Conservation (phyloP, 2,888 invertebrate genomes). For the Ennomos quercinarius region DNA sequence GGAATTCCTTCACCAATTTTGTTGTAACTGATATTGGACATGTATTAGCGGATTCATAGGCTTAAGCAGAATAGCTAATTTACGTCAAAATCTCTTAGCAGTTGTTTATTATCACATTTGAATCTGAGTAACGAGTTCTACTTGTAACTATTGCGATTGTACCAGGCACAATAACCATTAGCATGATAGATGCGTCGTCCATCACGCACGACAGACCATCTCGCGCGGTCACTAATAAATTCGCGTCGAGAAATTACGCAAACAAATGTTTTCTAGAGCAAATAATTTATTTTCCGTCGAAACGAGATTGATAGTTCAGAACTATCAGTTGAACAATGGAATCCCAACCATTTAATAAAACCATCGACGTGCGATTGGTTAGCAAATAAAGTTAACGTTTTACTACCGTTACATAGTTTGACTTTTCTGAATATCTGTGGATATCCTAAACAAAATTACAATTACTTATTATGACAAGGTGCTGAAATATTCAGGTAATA, state of each 20-base stretch:
- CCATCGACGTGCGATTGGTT: not conserved
- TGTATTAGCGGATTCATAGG: too few relatives aligned
- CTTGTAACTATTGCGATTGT: too few relatives aligned
- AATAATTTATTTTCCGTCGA: slow-evolving; percentile 36
- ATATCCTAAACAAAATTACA: not conserved
- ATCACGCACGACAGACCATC: slow-evolving; percentile 29
- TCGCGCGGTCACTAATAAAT: slow-evolving; percentile 30
- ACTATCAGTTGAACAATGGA: slow-evolving; percentile 23
- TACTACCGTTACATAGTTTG: not conserved
- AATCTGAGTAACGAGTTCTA: too few relatives aligned
- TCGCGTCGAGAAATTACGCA: slow-evolving; percentile 41
- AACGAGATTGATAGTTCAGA: slow-evolving; percentile 31
- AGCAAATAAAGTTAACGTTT: not conserved
- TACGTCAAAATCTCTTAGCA: too few relatives aligned
- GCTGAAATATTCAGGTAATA: not conserved
- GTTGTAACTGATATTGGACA: too few relatives aligned
- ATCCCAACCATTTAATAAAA: slow-evolving; percentile 28
- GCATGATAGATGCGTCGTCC: not conserved
- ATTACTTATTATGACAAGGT: slow-evolving; percentile 3
- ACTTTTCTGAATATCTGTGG: not conserved
- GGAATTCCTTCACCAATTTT: too few relatives aligned
- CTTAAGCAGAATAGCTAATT: too few relatives aligned
- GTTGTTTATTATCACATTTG: too few relatives aligned
- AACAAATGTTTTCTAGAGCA: slow-evolving; percentile 37
- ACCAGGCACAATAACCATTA: too few relatives aligned